A percentile compares a stretch with the other conserved stretches of the same genome.
Conservation (phyloP, 2,888 invertebrate genomes). For the Malachius bipustulatus region DNA sequence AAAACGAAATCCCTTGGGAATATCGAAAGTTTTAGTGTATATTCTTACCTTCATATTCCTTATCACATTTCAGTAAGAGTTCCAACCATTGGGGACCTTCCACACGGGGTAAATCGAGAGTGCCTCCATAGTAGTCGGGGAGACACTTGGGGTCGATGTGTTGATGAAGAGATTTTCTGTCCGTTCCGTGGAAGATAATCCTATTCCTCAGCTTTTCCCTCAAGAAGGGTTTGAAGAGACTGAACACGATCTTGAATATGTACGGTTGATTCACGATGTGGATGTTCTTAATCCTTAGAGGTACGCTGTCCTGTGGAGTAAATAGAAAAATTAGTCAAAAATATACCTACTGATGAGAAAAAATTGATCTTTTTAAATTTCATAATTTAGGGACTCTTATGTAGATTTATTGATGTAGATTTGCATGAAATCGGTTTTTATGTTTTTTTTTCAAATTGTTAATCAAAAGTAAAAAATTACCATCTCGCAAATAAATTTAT, state of each 20-base stretch:
- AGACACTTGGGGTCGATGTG: slow-evolving; percentile 60
- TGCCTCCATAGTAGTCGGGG: slow-evolving; percentile 63
- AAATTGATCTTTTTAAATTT: too few relatives aligned
- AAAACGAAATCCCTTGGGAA: too few relatives aligned
- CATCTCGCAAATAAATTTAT: too few relatives aligned
- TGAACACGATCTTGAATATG: slow-evolving; percentile 81
- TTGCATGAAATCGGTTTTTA: too few relatives aligned
- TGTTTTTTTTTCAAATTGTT: too few relatives aligned
- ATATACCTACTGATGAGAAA: slow-evolving; percentile 3
- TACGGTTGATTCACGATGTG: slow-evolving; percentile 85
- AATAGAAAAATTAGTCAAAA: slow-evolving; percentile 5
- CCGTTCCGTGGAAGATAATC: slow-evolving; percentile 69
- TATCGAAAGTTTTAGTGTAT: too few relatives aligned
- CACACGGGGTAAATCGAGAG: slow-evolving; percentile 53
- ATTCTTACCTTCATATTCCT: slow-evolving; percentile 56
- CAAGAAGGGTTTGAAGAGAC: slow-evolving; percentile 80
- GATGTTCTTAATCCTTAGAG: slow-evolving; percentile 73
- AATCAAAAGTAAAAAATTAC: too few relatives aligned
- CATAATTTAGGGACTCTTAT: too few relatives aligned
- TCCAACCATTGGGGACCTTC: slow-evolving; percentile 63
- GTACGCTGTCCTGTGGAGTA: slow-evolving; percentile 62
- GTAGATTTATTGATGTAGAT: too few relatives aligned
- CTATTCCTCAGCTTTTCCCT: slow-evolving; percentile 72
- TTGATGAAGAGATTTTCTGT: slow-evolving; percentile 59
- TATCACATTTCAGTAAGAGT: slow-evolving; percentile 57